Evolutionary conservation across 2,888 invertebrate species (phyloP), one percentile per base, ranked within the genome.

Genomic region (Harmothoe impar): DNA sequence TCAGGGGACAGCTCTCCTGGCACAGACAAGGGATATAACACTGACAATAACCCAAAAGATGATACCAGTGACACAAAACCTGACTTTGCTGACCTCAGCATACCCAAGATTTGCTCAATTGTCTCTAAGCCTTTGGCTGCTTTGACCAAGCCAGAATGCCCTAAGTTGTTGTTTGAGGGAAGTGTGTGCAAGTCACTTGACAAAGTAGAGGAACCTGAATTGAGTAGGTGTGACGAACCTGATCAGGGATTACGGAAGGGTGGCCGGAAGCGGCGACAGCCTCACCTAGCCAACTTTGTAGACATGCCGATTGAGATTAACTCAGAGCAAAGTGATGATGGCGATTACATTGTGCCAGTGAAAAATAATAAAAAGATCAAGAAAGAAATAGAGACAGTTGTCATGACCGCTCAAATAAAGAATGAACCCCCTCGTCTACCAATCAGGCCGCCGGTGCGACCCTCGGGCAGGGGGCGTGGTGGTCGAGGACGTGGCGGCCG

Each of bases 71-170:
- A 86, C 86, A 10, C 54, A 5, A 52, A 86, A 56, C 25, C 54
- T 25, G 33, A 33, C 54, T 25, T 56, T 29, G 86, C 86, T 86
- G 86, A 86, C n/a, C 86, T 86, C 86, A 86, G 86, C 86, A 29
- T 54, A 86, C 54, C 86, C 33, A 86, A 86, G 29, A 86, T 86
- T 86, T 86, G 86, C 86, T 86, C 86, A 86, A 86, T 86, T 54
- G 86, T 20, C 86, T 86, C 86, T n/a, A 86, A 86, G 86, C 86
- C 86, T 86, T 54, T 29, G 33, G 52, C 52, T n/a, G 29, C 29
- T 29, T 52, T 56, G 15, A 29, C 86, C 1, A 86, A 86, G 25
- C 54, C 86, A 10, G 86, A 86, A 54, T 86, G 86, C 54, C 54
- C 86, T 17, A 86, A 86, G 33, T 86, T 86, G 52, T 54, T 86